These are phyloP conservation scores for Centropus unirufus DNA, from an alignment of 2,113 vertebrate species.

Conservation along the genomic window DNA sequence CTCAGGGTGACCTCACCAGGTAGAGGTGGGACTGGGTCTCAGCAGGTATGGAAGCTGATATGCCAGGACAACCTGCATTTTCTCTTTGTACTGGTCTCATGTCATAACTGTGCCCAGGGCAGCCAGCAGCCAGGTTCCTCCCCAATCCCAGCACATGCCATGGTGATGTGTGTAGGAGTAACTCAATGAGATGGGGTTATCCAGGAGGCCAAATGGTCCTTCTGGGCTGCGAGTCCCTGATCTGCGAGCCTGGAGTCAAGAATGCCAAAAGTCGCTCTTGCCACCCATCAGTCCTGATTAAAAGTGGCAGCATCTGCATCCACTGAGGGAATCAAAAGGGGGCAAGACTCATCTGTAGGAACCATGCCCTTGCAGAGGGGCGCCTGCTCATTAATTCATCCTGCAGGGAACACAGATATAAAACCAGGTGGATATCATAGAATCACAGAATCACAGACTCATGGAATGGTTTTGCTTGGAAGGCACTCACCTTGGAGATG, in stretches of 20 bases:
- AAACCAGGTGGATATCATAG: not conserved
- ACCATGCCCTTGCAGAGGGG: accelerated
- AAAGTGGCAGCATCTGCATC: not conserved
- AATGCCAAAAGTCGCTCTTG: not conserved
- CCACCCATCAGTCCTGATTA: not conserved
- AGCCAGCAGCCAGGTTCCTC: not conserved
- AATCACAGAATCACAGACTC: too few species aligned
- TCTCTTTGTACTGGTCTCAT: not conserved
- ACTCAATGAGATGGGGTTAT: not conserved
- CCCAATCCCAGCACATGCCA: not conserved
- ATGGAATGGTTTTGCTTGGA: too few species aligned
- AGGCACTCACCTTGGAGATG: not conserved
- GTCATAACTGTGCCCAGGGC: not conserved
- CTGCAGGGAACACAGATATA: not conserved
- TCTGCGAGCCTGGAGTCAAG: not conserved
- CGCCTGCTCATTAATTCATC: not conserved
- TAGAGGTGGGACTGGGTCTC: not conserved
- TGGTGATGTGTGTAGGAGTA: not conserved
- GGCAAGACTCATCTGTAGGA: not conserved
- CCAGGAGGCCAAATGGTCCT: not conserved
- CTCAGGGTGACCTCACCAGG: not conserved
- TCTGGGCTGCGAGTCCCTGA: not conserved
- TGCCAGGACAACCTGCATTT: accelerated
- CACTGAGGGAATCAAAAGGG: not conserved
- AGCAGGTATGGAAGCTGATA: not conserved